These are phyloP conservation scores for Gavia stellata DNA, from an alignment of 2,113 vertebrate species.

Conservation along the genomic window DNA sequence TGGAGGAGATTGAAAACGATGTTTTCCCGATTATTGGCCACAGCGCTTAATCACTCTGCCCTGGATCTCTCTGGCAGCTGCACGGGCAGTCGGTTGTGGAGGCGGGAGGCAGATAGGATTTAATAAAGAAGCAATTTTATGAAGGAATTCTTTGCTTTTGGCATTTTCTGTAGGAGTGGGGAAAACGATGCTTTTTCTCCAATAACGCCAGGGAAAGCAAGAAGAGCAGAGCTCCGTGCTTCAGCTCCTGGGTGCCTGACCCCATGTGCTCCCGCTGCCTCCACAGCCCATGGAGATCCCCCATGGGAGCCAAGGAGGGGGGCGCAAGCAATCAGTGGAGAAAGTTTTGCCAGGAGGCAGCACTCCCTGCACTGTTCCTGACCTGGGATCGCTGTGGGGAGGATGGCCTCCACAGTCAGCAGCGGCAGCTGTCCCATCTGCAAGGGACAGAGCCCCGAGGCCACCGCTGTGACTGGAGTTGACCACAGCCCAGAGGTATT, in stretches of 20 bases:
- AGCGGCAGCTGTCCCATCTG: background rate
- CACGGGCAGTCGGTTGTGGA: constrained; percentile 9
- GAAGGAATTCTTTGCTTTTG: constrained; percentile 29
- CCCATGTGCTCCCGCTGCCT: background rate
- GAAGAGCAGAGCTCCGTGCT: background rate
- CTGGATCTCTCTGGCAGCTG: background rate
- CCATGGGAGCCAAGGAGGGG: background rate
- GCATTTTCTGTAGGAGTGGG: constrained; percentile 21
- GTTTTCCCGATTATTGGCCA: background rate
- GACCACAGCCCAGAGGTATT: background rate
- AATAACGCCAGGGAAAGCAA: background rate
- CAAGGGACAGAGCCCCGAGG: background rate
- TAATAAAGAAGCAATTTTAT: constrained; percentile 49
- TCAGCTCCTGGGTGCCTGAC: background rate
- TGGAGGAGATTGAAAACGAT: background rate
- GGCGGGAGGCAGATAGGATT: constrained; percentile 13
- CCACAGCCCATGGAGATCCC: background rate
- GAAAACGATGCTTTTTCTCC: background rate
- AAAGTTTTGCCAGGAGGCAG: background rate
- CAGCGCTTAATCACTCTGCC: constrained; percentile 9
- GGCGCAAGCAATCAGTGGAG: fast-evolving
- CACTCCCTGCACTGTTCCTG: background rate
- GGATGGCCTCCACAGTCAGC: background rate
- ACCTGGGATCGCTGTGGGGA: background rate
- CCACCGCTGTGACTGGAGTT: background rate